phyloP scores from a whole-genome alignment of 2,888 invertebrate genomes.

The Noctua comes region DNA sequence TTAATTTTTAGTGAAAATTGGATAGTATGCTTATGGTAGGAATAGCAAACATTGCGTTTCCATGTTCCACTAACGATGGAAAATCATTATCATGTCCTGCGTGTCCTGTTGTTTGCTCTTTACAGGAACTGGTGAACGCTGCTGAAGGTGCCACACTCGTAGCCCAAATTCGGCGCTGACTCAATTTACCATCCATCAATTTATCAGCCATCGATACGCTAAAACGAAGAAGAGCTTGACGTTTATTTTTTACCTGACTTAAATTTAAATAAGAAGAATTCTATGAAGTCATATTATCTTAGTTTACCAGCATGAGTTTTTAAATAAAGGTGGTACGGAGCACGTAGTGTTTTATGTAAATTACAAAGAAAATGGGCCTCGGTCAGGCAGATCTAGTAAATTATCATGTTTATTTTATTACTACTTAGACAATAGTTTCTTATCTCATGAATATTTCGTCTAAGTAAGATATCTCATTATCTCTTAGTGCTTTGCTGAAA shows the following conservation, averaged over 20 bases:
- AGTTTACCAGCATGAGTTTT: not conserved
- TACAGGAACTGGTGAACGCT: not conserved
- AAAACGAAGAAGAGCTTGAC: not conserved
- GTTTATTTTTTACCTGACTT: not conserved
- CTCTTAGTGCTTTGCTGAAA: conserved; percentile 23
- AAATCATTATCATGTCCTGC: not conserved
- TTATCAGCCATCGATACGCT: not conserved
- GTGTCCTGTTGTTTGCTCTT: not conserved
- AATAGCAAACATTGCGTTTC: not conserved
- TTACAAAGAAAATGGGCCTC: conserved; percentile 1
- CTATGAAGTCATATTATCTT: conserved; percentile 1
- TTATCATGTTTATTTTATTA: conserved; percentile 14
- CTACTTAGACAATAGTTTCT: conserved; percentile 15
- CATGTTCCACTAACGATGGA: not conserved
- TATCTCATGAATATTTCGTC: conserved; percentile 21
- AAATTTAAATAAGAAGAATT: conserved; percentile 1
- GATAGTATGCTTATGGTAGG: not conserved
- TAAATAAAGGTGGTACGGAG: not conserved
- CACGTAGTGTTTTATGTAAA: conserved; percentile 13
- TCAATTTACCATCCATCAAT: not conserved
- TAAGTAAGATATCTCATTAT: conserved; percentile 14
- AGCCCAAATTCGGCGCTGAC: not conserved
- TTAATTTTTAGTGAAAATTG: not conserved
- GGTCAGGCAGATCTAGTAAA: not conserved
- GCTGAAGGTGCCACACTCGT: not conserved